phyloP scores from a whole-genome alignment of 1,140 invertebrate genomes.

The Centruroides sculpturatus region DNA sequence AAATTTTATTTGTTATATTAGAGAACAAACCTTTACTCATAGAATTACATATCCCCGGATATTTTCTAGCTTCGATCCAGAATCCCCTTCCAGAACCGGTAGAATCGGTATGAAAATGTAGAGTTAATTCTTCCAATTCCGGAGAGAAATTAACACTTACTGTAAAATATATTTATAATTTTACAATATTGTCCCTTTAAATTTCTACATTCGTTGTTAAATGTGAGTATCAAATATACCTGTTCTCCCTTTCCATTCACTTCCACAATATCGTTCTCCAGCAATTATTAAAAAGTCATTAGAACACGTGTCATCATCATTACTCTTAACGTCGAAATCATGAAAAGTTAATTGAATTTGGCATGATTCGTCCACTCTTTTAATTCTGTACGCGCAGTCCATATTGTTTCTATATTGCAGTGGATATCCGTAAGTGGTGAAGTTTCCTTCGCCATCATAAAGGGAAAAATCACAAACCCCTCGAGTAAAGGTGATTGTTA shows the following conservation, averaged over 20 bases:
- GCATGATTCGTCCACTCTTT: conserved; percentile 14
- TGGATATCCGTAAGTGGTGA: conserved; percentile 18
- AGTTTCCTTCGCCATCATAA: conserved; percentile 19
- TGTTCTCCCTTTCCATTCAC: background rate
- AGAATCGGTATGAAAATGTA: conserved; percentile 15
- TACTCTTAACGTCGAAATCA: conserved; percentile 14
- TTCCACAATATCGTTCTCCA: conserved; percentile 12
- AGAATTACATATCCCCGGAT: background rate
- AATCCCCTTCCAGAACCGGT: conserved; percentile 14
- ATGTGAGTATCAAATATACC: background rate
- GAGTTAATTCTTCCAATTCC: conserved; percentile 9
- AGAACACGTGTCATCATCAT: conserved; percentile 1
- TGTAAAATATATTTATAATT: conserved; percentile 1
- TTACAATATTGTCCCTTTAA: too few species aligned
- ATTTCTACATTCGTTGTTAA: too few species aligned
- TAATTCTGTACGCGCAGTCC: conserved; percentile 17
- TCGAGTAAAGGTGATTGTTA: too few species aligned
- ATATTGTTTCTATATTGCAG: conserved; percentile 11
- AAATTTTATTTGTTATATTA: too few species aligned
- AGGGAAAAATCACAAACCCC: conserved; percentile 18
- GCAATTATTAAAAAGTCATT: conserved; percentile 15
- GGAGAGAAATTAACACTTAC: conserved; percentile 13
- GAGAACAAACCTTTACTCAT: background rate
- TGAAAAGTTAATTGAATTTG: conserved; percentile 17
- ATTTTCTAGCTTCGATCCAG: conserved; percentile 15